Evolutionary conservation across 2,113 vertebrate species (phyloP).

Genomic region (Elachura formosa): DNA sequence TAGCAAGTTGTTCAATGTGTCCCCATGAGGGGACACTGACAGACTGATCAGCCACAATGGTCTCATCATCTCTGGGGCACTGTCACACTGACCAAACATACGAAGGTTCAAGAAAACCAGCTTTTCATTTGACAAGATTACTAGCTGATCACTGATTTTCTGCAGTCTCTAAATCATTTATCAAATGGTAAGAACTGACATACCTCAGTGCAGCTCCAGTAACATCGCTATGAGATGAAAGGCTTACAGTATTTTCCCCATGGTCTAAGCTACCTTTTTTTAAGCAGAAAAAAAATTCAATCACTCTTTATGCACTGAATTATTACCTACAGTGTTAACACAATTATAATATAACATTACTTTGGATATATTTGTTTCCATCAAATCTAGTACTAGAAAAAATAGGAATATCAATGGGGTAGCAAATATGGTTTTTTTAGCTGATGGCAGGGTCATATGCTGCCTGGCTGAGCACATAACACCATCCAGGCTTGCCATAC

Average conservation of each 20-base stretch:
- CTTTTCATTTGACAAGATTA: neutral
- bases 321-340: neutral
- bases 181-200: neutral
- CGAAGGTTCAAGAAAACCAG: neutral
- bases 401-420: neutral
- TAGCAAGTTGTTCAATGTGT: neutral
- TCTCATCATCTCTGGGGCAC: neutral
- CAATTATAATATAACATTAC: neutral
- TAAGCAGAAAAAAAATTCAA: neutral
- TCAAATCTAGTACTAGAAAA: neutral
- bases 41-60: neutral
- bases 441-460: neutral
- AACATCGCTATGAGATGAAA: neutral
- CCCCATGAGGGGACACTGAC: rapidly evolving
- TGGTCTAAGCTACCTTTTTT: neutral
- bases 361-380: neutral
- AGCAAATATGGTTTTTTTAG: neutral
- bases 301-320: neutral
- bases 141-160: neutral
- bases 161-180: neutral
- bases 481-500: neutral
- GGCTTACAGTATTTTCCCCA: neutral
- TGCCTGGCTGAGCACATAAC: neutral
- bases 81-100: neutral
- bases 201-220: neutral